These are phyloP conservation scores for Zosterops pallidus DNA, from an alignment of 2,113 vertebrate genomes.

Conservation along the genomic window DNA sequence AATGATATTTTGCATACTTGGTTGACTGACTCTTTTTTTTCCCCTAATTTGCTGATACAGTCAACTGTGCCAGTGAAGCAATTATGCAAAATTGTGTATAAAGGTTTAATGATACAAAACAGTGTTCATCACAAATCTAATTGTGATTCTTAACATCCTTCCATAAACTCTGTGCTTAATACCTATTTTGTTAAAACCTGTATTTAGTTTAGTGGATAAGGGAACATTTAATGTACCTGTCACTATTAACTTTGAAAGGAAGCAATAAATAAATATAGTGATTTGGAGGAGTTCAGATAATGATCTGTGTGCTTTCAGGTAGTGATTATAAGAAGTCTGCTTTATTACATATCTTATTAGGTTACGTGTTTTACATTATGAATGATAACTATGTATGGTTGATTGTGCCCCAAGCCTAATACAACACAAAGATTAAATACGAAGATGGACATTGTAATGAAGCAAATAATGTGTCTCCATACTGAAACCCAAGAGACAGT, in stretches of 20 bases:
- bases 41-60: conserved; percentile 26
- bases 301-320: background rate
- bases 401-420: background rate
- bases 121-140: conserved; percentile 42
- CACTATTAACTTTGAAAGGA: background rate
- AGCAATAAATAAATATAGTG: background rate
- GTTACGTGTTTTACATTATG: conserved; percentile 9
- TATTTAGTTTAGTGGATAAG: background rate
- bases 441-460: background rate
- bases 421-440: background rate
- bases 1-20: conserved; percentile 37
- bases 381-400: background rate
- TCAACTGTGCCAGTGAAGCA: conserved; percentile 46
- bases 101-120: conserved; percentile 56
- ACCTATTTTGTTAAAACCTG: background rate
- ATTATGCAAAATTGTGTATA: conserved; percentile 40
- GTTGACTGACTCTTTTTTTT: background rate
- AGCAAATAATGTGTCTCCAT: background rate
- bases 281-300: background rate
- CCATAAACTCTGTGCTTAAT: background rate
- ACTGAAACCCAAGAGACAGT: background rate
- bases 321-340: background rate
- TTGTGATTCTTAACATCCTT: conserved; percentile 25
- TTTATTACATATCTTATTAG: conserved; percentile 46
- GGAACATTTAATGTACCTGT: background rate